phyloP scores from a whole-genome alignment of 2,113 vertebrate genomes.

The Python bivittatus region DNA sequence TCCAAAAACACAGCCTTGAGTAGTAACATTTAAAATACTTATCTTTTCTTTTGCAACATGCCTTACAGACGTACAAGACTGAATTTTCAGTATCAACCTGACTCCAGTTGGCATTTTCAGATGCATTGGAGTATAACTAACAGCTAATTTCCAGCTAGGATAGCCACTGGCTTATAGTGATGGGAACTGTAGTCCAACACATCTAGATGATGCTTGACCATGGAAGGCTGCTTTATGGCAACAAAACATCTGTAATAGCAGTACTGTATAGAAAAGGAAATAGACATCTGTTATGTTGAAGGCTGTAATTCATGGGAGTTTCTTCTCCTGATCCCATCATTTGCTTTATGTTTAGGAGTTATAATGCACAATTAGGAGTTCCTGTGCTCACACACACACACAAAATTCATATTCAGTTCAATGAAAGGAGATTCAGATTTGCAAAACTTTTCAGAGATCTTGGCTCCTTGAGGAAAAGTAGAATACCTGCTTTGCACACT shows the following conservation, averaged over 20 bases:
- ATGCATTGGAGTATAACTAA: not conserved
- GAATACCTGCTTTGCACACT: not conserved
- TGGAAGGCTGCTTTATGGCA: not conserved
- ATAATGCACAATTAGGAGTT: not conserved
- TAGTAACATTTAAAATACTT: slow-evolving; percentile 9
- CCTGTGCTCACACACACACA: no score
- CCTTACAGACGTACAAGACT: not conserved
- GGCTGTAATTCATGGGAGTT: not conserved
- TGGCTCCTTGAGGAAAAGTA: not conserved
- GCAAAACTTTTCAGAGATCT: not conserved
- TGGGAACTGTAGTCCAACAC: not conserved
- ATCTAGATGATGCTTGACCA: not conserved
- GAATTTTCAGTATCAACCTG: not conserved
- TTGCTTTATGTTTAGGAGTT: not conserved
- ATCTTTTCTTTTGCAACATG: slow-evolving; percentile 18
- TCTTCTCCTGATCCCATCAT: not conserved
- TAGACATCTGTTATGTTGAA: slow-evolving; percentile 10
- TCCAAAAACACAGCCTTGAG: slow-evolving; percentile 27
- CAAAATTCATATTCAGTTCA: not conserved
- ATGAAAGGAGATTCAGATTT: not conserved
- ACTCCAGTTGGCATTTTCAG: not conserved
- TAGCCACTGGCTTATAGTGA: not conserved
- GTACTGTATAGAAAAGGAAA: slow-evolving; percentile 7
- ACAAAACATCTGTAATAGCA: not conserved
- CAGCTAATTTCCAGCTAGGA: not conserved